These are phyloP conservation scores for Orchestia grillus DNA, from an alignment of 1,140 invertebrate species.

Conservation along the genomic window DNA sequence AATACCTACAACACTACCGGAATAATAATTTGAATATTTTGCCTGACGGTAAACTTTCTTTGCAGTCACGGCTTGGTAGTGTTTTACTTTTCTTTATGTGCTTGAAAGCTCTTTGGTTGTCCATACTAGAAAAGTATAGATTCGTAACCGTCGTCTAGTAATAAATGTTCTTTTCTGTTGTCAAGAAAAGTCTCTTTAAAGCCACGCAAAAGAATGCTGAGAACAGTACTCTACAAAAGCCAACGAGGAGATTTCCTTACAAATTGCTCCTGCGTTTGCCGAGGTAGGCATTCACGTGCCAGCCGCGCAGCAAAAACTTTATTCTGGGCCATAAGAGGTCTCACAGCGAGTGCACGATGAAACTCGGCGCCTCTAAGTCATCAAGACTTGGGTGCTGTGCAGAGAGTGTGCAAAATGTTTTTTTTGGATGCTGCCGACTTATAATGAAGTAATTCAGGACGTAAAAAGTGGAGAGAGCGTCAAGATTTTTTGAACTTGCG, in stretches of 20 bases:
- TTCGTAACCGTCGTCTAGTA: background rate
- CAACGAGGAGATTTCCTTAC: conserved; percentile 7
- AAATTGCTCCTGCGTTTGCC: background rate
- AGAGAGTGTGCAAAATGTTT: background rate
- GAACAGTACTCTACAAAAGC: background rate
- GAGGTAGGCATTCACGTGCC: background rate
- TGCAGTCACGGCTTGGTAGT: background rate
- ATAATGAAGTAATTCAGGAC: background rate
- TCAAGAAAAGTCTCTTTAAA: background rate
- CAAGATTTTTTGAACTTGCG: background rate
- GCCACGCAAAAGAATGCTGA: background rate
- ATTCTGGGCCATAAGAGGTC: background rate
- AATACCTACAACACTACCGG: too few relatives aligned
- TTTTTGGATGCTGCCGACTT: background rate
- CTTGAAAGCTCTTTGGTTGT: background rate
- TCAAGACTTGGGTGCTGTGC: background rate
- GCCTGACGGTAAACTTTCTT: background rate
- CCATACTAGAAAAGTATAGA: background rate
- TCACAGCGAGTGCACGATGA: background rate
- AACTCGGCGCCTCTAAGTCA: background rate
- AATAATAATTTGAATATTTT: background rate
- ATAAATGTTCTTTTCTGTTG: background rate
- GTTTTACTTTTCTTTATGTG: background rate
- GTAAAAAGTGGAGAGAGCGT: background rate
- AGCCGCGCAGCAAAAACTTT: background rate